A percentile compares a stretch with the other conserved stretches of the same genome.
These are phyloP conservation scores for Macrobrachium rosenbergii DNA, from an alignment of 1,140 invertebrate genomes.

Conservation along the genomic window DNA sequence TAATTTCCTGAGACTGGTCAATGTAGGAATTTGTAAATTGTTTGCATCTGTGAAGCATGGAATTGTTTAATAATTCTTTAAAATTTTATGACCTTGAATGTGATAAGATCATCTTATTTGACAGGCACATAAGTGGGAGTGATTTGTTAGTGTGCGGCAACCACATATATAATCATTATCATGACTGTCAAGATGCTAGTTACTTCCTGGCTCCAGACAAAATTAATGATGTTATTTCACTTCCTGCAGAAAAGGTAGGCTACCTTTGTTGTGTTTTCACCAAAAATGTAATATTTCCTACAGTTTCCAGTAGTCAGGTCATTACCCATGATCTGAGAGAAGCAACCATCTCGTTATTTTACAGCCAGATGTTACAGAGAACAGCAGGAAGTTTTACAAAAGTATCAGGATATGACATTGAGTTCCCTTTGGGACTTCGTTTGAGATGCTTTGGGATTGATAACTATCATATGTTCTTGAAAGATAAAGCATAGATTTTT, in stretches of 20 bases:
- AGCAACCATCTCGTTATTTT: too few relatives aligned
- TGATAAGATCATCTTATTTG: conserved; percentile 65
- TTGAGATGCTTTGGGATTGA: too few relatives aligned
- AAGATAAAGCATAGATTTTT: too few relatives aligned
- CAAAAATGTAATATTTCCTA: not conserved
- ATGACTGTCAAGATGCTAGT: conserved; percentile 85
- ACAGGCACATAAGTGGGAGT: conserved; percentile 82
- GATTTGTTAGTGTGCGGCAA: conserved; percentile 85
- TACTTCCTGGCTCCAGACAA: conserved; percentile 84
- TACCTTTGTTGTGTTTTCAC: conserved; percentile 48
- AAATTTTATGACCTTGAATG: not conserved
- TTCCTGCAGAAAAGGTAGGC: conserved; percentile 77
- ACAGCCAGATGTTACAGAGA: too few relatives aligned
- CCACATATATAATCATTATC: conserved; percentile 87
- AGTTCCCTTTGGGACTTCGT: too few relatives aligned
- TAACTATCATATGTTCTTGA: too few relatives aligned
- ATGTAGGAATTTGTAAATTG: too few relatives aligned
- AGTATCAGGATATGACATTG: too few relatives aligned
- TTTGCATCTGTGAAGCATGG: too few relatives aligned
- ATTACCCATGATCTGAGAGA: not conserved
- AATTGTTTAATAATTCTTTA: too few relatives aligned
- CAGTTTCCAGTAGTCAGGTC: not conserved
- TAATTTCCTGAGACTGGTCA: too few relatives aligned
- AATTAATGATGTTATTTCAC: conserved; percentile 83
- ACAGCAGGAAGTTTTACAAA: too few relatives aligned